phyloP scores from a whole-genome alignment of 2,113 vertebrate genomes.

The Redunca redunca region DNA sequence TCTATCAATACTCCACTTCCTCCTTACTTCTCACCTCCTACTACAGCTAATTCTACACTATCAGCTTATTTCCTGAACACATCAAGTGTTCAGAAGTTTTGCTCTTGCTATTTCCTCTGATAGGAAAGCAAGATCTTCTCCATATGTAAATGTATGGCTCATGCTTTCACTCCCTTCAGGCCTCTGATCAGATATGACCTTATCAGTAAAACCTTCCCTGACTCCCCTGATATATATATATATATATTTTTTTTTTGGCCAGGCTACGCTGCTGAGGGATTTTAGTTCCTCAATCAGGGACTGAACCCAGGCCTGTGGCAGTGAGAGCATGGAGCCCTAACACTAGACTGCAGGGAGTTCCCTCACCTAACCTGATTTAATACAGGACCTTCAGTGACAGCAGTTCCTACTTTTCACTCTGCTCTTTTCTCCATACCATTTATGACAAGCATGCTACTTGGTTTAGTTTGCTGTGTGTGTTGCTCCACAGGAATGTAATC shows the following conservation, averaged over 20 bases:
- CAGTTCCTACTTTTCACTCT: background rate
- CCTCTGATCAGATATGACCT: background rate
- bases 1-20: background rate
- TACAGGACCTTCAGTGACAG: background rate
- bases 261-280: background rate
- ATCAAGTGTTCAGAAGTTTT: background rate
- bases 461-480: background rate
- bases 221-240: background rate
- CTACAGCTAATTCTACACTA: background rate
- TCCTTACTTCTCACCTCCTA: background rate
- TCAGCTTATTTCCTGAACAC: background rate
- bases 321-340: background rate
- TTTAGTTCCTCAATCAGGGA: background rate
- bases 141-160: background rate
- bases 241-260: background rate
- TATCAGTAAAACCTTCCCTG: background rate
- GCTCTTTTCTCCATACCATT: background rate
- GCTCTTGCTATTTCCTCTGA: background rate
- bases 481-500: background rate
- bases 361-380: background rate
- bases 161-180: background rate
- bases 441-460: background rate
- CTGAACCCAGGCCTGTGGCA: background rate
- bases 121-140: background rate
- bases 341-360: background rate